Percentiles rank a stretch among this genome's conserved stretches.
Conservation (phyloP, 2,797 vertebrate species). For the Urophycis tenuis region DNA sequence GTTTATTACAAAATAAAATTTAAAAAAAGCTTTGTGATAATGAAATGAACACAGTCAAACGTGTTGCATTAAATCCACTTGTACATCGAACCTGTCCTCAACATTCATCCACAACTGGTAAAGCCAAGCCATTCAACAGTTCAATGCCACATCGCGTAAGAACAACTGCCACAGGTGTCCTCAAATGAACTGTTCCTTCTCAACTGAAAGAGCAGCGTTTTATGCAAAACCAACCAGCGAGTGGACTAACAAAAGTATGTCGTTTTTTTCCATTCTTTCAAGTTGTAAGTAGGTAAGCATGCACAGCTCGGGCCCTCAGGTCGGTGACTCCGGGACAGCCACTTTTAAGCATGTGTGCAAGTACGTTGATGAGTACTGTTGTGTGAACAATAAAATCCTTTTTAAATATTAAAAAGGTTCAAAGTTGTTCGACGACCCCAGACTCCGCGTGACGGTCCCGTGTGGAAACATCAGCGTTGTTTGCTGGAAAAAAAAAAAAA, state of each 20-base stretch:
- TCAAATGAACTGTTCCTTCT: background rate
- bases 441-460: background rate
- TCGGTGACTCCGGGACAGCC: background rate
- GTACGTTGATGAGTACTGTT: too few relatives aligned
- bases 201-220: background rate
- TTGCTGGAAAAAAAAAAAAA: background rate
- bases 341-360: background rate
- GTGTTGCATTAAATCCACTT: background rate
- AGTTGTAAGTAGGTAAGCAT: background rate
- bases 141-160: background rate
- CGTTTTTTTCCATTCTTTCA: background rate
- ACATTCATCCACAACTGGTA: background rate
- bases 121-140: background rate
- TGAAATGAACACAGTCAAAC: background rate
- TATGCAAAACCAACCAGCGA: background rate
- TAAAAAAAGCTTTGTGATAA: background rate
- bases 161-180: background rate
- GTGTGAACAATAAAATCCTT: slow-evolving; percentile 25
- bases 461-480: background rate
- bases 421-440: background rate
- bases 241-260: background rate
- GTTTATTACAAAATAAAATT: background rate
- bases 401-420: slow-evolving; percentile 22
- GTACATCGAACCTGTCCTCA: background rate
- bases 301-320: background rate